phyloP scores from a whole-genome alignment of 1,140 invertebrate genomes.

The Muscidifurax raptorellus region DNA sequence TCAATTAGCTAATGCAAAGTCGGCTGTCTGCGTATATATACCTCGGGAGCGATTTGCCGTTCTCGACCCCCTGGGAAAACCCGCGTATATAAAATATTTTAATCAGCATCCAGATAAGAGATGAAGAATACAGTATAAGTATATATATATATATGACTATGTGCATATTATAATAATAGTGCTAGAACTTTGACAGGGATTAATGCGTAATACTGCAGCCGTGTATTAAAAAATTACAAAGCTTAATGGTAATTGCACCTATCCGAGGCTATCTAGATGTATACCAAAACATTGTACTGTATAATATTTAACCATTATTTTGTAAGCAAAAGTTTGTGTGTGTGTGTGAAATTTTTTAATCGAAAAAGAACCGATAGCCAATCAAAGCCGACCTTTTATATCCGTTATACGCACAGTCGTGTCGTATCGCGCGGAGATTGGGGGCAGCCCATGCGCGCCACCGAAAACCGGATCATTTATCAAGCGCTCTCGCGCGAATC shows the following conservation, averaged over 20 bases:
- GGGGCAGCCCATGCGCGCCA: background rate
- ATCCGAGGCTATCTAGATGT: background rate
- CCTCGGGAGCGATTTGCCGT: no score
- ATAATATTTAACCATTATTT: no score
- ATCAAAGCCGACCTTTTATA: slow-evolving; percentile 9
- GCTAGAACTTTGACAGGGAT: background rate
- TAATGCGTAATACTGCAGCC: background rate
- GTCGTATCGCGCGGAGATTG: background rate
- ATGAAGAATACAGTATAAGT: background rate
- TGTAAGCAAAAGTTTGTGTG: no score
- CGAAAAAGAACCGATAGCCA: background rate
- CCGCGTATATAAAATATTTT: background rate
- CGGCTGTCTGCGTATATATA: background rate
- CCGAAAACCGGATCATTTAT: slow-evolving; percentile 41
- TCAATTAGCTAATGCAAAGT: slow-evolving; percentile 9
- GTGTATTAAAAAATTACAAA: background rate
- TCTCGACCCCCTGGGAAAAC: background rate
- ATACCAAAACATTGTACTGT: background rate
- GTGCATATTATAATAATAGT: no score
- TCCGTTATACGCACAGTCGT: background rate
- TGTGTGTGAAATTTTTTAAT: no score
- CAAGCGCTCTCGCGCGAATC: slow-evolving; percentile 5
- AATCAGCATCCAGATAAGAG: background rate
- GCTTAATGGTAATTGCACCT: background rate
- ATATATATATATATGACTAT: no score